A percentile compares a stretch with the other conserved stretches of the same genome.
Evolutionary conservation across 1,140 invertebrate species (phyloP).

Genomic region (Drosophila murphyi): DNA sequence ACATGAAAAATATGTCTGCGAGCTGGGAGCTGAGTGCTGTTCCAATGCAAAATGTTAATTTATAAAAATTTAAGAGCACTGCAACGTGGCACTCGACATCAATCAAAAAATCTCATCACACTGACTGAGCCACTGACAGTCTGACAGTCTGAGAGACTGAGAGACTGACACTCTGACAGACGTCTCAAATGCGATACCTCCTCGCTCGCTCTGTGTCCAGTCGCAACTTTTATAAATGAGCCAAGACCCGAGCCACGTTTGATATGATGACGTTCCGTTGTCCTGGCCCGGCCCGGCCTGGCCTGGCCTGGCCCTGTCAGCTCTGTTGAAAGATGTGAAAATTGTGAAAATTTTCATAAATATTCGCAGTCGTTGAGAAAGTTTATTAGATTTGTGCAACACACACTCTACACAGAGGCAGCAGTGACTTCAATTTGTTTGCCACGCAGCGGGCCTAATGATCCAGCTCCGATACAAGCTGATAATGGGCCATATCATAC

Average conservation of each 20-base stretch:
- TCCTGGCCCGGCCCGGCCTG: neutral
- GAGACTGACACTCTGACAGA: slow-evolving; percentile 12
- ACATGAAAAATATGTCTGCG: slow-evolving; percentile 78
- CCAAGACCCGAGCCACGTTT: slow-evolving; percentile 19
- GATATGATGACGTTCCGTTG: slow-evolving; percentile 23
- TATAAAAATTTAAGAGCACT: slow-evolving; percentile 76
- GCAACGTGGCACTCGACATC: slow-evolving; percentile 72
- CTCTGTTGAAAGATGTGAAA: slow-evolving; percentile 64
- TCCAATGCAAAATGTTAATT: slow-evolving; percentile 76
- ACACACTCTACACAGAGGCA: slow-evolving; percentile 35
- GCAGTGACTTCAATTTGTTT: slow-evolving; percentile 60
- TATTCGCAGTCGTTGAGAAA: slow-evolving; percentile 21
- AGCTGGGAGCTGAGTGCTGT: neutral
- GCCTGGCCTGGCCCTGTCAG: slow-evolving; percentile 3
- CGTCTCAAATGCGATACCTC: neutral
- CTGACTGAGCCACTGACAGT: slow-evolving; percentile 13
- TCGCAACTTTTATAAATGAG: slow-evolving; percentile 54
- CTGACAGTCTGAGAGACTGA: slow-evolving; percentile 13
- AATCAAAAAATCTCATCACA: slow-evolving; percentile 70
- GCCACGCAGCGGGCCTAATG: slow-evolving; percentile 63
- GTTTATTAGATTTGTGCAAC: slow-evolving; percentile 59
- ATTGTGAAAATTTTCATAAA: slow-evolving; percentile 59
- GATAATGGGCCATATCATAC: slow-evolving; percentile 20
- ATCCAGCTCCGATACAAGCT: slow-evolving; percentile 28
- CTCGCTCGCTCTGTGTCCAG: slow-evolving; percentile 14